Evolutionary conservation across 1,140 invertebrate species (phyloP), one percentile per base, ranked within the genome.

Genomic region (Trichogramma pretiosum): DNA sequence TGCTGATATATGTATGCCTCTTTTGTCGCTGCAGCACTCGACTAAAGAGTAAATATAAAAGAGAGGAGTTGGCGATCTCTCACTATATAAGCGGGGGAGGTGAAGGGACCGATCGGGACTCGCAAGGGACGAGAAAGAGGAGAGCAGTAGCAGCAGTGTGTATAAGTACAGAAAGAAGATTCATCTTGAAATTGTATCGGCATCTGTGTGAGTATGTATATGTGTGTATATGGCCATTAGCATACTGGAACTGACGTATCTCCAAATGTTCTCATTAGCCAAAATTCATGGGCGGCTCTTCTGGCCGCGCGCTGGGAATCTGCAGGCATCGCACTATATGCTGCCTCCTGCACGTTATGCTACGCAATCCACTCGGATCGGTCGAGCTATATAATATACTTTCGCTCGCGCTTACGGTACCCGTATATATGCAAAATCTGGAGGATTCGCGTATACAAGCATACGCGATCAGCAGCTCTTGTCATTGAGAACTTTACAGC

Each of bases 181-280:
- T 67, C 67, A 67, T 72, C 68, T 72, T 66, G 67, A 69, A 72
- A 72, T 72, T 72, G 68, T 72, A 72, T 70, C 68, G 68, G 68
- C 68, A 70, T 72, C 67, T 67, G 67, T 69, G n/a, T 66, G 67
- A 69, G 70, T 70, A 70, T 72, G 68, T 72, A 72, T 70, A 67
- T 67, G 68, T 67, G 69, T 72, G 65, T 67, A 67, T 69, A 66
- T 69, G 64, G 67, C 67, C 67, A 72, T 72, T 72, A 72, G 67
- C 67, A 70, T 72, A 72, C 68, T 72, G 63, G 64, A 69, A 72
- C 68, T 72, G 68, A 72, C 68, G 68, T 72, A 69, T 72, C 67
- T 70, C 68, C 63, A 69, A 72, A 70, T 70, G 69, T 72, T 70
- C 67, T 70, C 69, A 70, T 72, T 70, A 72, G 68, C 67, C 65